Conservation (phyloP, 1,140 invertebrate genomes). For the Xylocopa sonorina region DNA sequence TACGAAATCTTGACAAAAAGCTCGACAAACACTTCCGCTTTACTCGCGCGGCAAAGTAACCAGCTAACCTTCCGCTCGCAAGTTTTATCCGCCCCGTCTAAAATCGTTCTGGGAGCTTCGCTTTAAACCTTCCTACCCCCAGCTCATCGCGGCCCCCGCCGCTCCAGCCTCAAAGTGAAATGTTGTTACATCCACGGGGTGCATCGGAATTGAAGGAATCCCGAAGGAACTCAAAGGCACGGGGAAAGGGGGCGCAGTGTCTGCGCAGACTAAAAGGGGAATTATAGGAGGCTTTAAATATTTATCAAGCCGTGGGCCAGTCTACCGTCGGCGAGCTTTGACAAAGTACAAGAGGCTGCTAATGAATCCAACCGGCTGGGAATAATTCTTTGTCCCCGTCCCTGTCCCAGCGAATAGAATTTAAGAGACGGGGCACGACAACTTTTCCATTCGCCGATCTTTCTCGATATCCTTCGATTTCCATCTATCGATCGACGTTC, state of each 20-base stretch:
- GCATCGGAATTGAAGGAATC: slow-evolving; percentile 17
- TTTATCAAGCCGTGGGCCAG: slow-evolving; percentile 51
- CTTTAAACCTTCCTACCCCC: too few relatives aligned
- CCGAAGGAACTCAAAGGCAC: slow-evolving; percentile 1
- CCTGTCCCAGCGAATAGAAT: slow-evolving; percentile 35
- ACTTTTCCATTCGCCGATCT: slow-evolving; percentile 21
- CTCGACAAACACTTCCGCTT: too few relatives aligned
- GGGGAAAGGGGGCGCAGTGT: neutral
- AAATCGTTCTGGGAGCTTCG: slow-evolving; percentile 6
- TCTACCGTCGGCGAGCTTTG: slow-evolving; percentile 36
- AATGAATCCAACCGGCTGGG: slow-evolving; percentile 44
- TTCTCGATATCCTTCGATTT: neutral
- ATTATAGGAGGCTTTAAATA: slow-evolving; percentile 63
- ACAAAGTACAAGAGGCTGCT: slow-evolving; percentile 54
- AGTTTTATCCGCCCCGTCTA: neutral
- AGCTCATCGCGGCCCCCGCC: too few relatives aligned
- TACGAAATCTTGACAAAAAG: too few relatives aligned
- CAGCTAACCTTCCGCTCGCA: neutral
- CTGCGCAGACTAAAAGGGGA: slow-evolving; percentile 18
- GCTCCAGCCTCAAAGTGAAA: neutral
- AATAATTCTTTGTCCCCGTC: slow-evolving; percentile 20
- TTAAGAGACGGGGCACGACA: slow-evolving; percentile 15
- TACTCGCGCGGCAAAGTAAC: neutral
- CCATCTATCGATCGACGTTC: neutral
- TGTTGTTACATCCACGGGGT: slow-evolving; percentile 14